Base-by-base conservation (phyloP, 2,113 vertebrate genomes). In the Numenius arquata region DNA sequence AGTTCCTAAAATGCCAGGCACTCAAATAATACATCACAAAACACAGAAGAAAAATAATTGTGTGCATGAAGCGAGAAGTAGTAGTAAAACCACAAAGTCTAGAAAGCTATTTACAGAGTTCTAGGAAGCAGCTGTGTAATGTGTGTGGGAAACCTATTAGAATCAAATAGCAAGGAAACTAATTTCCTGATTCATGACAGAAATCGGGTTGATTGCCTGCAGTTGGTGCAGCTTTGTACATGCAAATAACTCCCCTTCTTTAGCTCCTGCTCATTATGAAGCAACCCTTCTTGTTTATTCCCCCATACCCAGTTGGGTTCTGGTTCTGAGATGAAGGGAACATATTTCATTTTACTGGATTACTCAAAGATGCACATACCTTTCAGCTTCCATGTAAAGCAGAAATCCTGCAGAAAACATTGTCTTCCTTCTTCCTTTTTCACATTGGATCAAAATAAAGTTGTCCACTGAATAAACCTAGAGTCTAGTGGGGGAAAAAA, bases 241-340 rank as follows among this genome's bases (percentile, higher is more conserved):
- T 40, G 15, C 40, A 65, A 68, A 56, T 43, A 12, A 73, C 7
- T 68, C 19, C 19, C 16, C 30, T 77, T 36, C 40, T 38, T 62
- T 48, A 73, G 25, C 7, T 71, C 12, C 43, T 71, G 38, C 36
- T 89, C 56, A 26, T 68, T 75, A 26, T 47, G 34, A 68, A 26
- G 14, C 0, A 0, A 40, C 12, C 74, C 15, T 67, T 26, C 12
- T 20, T 72, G 58, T 9, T 84, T 62, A 59, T 67, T 19, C 5
- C 21, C 38, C 29, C 40, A 16, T 56, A 52, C 3, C 5, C 18
- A 27, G 12, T 3, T 73, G 36, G 8, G 18, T 95, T 91, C 40
- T 88, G 14, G 40, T 68, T 93, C 53, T 76, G 58, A 58, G 45
- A 58, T 90, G 66, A 85, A 79, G 36, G 41, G 36, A 79, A 61